Evolutionary conservation across 2,797 vertebrate genomes (phyloP).

Genomic region (Typhlichthys eigenmanni): DNA sequence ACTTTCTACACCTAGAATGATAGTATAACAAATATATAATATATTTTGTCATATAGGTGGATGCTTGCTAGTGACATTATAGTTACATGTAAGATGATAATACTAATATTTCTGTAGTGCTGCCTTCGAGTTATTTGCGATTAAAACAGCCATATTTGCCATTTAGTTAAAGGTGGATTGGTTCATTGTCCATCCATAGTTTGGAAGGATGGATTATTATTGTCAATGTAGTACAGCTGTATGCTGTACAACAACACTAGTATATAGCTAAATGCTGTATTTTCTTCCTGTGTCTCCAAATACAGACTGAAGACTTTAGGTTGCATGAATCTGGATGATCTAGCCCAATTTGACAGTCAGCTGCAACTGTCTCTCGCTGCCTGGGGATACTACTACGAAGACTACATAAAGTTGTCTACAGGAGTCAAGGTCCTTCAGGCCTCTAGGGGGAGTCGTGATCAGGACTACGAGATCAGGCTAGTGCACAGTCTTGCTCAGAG

Average conservation of each 20-base stretch:
- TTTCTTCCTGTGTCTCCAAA: constrained; percentile 12
- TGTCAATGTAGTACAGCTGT: not conserved
- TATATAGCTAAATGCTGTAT: constrained; percentile 4
- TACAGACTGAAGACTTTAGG: constrained; percentile 79
- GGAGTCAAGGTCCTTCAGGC: constrained; percentile 79
- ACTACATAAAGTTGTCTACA: constrained; percentile 81
- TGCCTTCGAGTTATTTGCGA: too few relatives aligned
- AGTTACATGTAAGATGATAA: too few relatives aligned
- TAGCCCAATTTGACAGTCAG: constrained; percentile 79
- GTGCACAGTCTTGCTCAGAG: constrained; percentile 80
- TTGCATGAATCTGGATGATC: constrained; percentile 81
- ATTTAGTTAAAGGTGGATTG: too few relatives aligned
- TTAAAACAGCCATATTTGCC: not conserved
- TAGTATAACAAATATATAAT: too few relatives aligned
- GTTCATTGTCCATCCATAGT: not conserved
- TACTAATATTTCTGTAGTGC: too few relatives aligned
- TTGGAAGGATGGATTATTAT: not conserved
- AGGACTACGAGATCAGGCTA: constrained; percentile 82
- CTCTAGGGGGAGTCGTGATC: constrained; percentile 77
- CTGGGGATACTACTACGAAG: constrained; percentile 84
- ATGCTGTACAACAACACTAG: not conserved
- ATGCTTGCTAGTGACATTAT: too few relatives aligned
- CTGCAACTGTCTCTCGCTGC: constrained; percentile 80
- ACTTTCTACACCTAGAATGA: too few relatives aligned
- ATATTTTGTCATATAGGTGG: too few relatives aligned